Evolutionary conservation across 2,888 invertebrate genomes (phyloP).

Genomic region (Lithodes maja): DNA sequence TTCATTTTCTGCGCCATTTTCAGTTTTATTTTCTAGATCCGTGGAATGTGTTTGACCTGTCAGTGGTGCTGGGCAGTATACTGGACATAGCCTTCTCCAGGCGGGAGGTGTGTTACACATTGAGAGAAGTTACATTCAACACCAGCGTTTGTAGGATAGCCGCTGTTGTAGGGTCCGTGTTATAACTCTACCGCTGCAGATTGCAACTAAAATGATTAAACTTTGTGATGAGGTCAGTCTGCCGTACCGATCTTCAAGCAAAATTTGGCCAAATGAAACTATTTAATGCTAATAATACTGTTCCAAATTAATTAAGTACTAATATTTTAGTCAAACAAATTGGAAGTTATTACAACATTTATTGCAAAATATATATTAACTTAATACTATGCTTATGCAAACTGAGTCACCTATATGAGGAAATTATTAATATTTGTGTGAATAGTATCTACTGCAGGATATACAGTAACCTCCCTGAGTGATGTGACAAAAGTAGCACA

Average conservation of each 20-base stretch:
- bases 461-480: too few relatives aligned
- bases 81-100: constrained; percentile 95
- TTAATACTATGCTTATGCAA: too few relatives aligned
- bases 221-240: constrained; percentile 21
- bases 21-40: constrained; percentile 98
- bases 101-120: constrained; percentile 66
- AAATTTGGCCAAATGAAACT: too few relatives aligned
- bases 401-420: too few relatives aligned
- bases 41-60: constrained; percentile 98
- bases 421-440: too few relatives aligned
- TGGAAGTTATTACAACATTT: background rate
- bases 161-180: constrained; percentile 49
- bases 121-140: constrained; percentile 23
- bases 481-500: too few relatives aligned
- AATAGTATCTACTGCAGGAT: too few relatives aligned
- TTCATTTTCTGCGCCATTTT: constrained; percentile 70
- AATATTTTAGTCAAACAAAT: background rate
- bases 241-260: too few relatives aligned
- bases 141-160: constrained; percentile 48
- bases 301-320: too few relatives aligned
- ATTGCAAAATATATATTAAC: too few relatives aligned
- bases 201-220: constrained; percentile 31
- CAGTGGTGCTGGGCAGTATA: constrained; percentile 96
- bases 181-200: constrained; percentile 32
- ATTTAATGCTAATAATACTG: too few relatives aligned